Evolutionary conservation across 2,113 vertebrate genomes (phyloP), one percentile per base, ranked within the genome.

Genomic region (Scolopax mira): DNA sequence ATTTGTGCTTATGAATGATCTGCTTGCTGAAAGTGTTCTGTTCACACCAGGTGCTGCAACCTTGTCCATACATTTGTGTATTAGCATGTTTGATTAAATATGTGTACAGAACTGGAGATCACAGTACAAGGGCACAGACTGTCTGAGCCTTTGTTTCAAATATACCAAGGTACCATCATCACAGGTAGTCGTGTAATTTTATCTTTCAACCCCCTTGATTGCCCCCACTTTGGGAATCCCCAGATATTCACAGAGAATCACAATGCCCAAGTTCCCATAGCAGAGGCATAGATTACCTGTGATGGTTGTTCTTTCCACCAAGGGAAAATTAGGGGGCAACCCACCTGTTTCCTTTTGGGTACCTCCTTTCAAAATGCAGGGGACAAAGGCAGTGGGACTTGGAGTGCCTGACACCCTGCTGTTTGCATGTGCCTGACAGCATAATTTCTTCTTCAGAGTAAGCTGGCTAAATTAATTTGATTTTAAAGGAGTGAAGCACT

Each of bases 401-500:
- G 67, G 77, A 80, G 18, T 74, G 61, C n/a, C 18, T 2, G 7
- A 31, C 0, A 0, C 37, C 31, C 73, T 79, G 79, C 61, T 89
- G 75, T 90, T 84, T 87, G 77, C 57, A 33, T 48, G 37, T 67
- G 49, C 92, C 83, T 89, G 78, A 25, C 71, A 79, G 88, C 1
- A 1, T 92, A 52, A 82, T 90, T 96, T 91, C 66, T 92, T 92
- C 73, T 90, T 70, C 66, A 52, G 77, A 82, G 70, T 89, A 87
- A 95, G 86, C 78, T 90, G 88, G 88, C 73, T 95, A 93, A 96
- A 95, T 96, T 93, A 91, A 96, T 95, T 93, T 92, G 84, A 94
- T 96, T 97, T 96, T 94, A 92, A 96, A 95, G 93, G 85, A 96
- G 90, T 93, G 90, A 96, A 94, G 90, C 86, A 33, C 92, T 95